phyloP scores from a whole-genome alignment of 2,113 vertebrate species.

The Indri indri region DNA sequence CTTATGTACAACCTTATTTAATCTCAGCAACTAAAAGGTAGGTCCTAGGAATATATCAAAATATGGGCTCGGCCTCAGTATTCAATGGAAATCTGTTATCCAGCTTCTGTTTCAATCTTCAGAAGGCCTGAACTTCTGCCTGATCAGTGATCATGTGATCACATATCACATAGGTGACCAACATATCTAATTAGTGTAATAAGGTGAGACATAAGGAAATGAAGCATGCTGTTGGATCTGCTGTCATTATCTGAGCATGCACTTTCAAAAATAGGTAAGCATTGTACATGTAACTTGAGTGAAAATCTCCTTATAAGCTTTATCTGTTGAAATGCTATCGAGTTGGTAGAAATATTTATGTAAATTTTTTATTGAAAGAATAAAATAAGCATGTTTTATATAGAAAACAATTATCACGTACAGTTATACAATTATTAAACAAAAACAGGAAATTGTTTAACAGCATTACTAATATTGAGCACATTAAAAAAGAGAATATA shows the following conservation, averaged over 20 bases:
- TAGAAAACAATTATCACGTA: not conserved
- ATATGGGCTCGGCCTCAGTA: not conserved
- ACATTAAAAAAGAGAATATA: not conserved
- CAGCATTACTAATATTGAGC: not conserved
- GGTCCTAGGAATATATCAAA: not conserved
- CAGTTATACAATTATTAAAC: not conserved
- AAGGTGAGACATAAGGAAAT: not conserved
- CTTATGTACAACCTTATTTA: not conserved
- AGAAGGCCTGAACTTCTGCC: not conserved
- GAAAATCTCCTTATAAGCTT: not conserved
- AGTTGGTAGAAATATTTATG: not conserved
- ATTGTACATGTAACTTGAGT: not conserved
- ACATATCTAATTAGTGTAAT: not conserved
- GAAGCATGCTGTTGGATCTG: not conserved
- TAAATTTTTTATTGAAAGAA: not conserved
- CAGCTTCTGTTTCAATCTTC: not conserved
- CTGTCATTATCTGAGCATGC: not conserved
- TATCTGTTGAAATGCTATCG: not conserved
- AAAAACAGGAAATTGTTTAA: not conserved
- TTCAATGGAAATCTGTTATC: not conserved
- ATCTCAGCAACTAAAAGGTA: not conserved
- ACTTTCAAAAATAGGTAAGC: not conserved
- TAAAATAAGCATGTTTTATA: conserved; percentile 3
- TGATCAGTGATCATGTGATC: not conserved
- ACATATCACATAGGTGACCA: not conserved